Percentiles rank a stretch among this genome's conserved stretches.
Evolutionary conservation across 2,888 invertebrate genomes (phyloP).

Genomic region (Melinaea menophilus): DNA sequence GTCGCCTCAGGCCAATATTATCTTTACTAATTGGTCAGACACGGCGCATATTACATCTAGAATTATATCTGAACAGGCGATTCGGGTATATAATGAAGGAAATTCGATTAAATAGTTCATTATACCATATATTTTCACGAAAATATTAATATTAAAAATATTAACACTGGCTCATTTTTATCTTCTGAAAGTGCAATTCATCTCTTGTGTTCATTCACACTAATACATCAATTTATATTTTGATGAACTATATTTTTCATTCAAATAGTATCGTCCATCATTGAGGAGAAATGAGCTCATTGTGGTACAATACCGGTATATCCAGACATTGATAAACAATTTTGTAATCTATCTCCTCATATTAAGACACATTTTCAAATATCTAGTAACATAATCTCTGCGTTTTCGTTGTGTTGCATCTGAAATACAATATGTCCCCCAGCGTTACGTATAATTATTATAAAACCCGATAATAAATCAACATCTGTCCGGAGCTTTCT

Average conservation of each 20-base stretch:
- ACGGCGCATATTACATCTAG: no score
- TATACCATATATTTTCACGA: no score
- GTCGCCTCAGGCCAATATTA: no score
- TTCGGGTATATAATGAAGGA: no score
- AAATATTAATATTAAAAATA: no score
- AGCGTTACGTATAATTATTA: conserved; percentile 64
- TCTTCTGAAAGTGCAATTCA: background rate
- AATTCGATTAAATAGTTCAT: no score
- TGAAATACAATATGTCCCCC: conserved; percentile 51
- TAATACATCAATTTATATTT: background rate
- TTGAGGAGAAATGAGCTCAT: background rate
- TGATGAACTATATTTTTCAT: conserved; percentile 5
- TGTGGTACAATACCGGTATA: background rate
- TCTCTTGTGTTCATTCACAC: background rate
- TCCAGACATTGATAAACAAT: background rate
- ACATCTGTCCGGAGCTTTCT: conserved; percentile 69
- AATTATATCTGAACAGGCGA: no score
- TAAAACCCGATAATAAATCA: conserved; percentile 74
- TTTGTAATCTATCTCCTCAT: background rate
- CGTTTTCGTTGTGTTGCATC: conserved; percentile 21
- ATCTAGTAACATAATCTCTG: conserved; percentile 18
- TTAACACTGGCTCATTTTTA: no score
- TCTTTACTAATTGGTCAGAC: no score
- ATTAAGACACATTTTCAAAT: conserved; percentile 13
- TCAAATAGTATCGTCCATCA: conserved; percentile 3